Percentiles rank a stretch among this genome's conserved stretches.
These are phyloP conservation scores for Perizoma affinitatum DNA, from an alignment of 2,888 invertebrate genomes.

Conservation along the genomic window DNA sequence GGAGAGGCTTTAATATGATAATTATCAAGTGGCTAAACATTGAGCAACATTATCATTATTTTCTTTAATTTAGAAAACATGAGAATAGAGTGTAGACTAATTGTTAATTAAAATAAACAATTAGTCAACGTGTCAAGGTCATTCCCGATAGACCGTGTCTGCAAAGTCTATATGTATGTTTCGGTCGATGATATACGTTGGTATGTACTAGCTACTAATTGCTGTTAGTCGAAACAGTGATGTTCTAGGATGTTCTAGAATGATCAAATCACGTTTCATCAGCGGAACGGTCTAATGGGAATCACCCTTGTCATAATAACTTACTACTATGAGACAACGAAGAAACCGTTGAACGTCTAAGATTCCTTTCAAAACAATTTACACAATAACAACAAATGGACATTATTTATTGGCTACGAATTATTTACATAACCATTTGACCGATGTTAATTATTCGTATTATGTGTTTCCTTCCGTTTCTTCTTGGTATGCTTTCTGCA, in stretches of 20 bases:
- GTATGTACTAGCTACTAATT: not conserved
- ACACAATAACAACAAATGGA: constrained; percentile 26
- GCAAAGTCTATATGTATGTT: not conserved
- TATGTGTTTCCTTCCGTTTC: constrained; percentile 78
- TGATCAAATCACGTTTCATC: no score
- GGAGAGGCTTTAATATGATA: no score
- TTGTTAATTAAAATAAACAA: not conserved
- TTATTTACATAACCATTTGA: constrained; percentile 47
- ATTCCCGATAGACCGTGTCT: not conserved
- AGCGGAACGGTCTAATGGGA: not conserved
- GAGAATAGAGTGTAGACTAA: not conserved
- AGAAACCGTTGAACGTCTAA: constrained; percentile 10
- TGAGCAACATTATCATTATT: constrained; percentile 26
- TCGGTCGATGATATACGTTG: not conserved
- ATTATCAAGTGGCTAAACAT: constrained; percentile 20
- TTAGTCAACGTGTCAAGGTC: constrained; percentile 1
- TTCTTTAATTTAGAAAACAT: constrained; percentile 9
- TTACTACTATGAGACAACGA: constrained; percentile 17
- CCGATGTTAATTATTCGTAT: constrained; percentile 65
- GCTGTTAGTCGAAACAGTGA: not conserved
- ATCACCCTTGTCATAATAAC: constrained; percentile 1
- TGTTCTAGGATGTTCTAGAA: not conserved
- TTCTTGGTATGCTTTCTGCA: constrained; percentile 78
- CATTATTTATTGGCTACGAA: constrained; percentile 28
- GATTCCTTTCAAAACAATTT: constrained; percentile 9